Base-by-base conservation (phyloP, 2,113 vertebrate genomes). In the Rhodinocichla rosea region DNA sequence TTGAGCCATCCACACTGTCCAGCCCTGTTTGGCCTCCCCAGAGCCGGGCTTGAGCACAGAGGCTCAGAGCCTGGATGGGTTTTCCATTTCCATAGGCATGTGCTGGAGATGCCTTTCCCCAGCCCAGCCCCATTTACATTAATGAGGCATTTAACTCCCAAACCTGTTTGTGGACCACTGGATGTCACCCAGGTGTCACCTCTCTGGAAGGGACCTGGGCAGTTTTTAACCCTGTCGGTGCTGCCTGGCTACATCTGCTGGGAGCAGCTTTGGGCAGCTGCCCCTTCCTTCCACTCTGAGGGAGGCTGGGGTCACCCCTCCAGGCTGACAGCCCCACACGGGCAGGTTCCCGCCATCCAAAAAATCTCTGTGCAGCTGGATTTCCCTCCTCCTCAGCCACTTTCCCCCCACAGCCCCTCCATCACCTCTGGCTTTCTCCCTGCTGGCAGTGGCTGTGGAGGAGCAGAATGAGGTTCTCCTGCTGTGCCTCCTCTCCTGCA, bases 41-140 rank as follows among this genome's bases (percentile, higher is more conserved):
- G 50, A 15, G 57, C 47, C 40, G 73, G 3, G 1, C 37, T 45
- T 35, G 22, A 11, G 75, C 52, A 23, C 55, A 4, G 39, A 33
- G 57, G 37, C 42, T 70, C 22, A 2, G 74, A 70, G 39, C 44
- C 56, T 11, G 33, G 10, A 60, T 11, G 26, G 30, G 23, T 84
- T 95, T 89, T 78, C 87, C 87, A 73, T 96, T 94, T 89, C 92
- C 91, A 73, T 82, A 49, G 81, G 87, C 91, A 89, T 70, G 76
- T 84, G 39, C 86, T n/a, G 69, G 80, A 90, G 92, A 87, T 90
- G 80, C 68, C 92, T 70, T 81, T 92, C 56, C 75, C 62, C 42
- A 44, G 65, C 65, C 62, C 73, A 57, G 65, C 39, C 28, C 85
- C 83, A 91, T 94, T 94, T 52, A 82, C 84, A 92, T 94, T 96